Evolutionary conservation across 1,140 invertebrate species (phyloP).

Genomic region (Drosophila dunni): DNA sequence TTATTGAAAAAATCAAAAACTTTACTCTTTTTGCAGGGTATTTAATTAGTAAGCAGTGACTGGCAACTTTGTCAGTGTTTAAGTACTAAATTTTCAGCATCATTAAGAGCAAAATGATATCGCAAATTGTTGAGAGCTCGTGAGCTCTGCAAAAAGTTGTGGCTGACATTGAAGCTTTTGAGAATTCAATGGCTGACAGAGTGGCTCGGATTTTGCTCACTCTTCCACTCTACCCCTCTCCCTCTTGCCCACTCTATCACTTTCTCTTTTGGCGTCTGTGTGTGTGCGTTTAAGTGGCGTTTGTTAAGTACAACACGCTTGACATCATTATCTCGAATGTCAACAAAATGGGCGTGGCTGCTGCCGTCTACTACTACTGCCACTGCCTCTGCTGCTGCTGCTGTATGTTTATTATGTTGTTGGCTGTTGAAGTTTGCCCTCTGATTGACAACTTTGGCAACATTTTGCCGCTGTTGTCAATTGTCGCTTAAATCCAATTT

Average conservation of each 20-base stretch:
- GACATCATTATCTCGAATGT: constrained; percentile 79
- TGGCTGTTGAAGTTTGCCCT: constrained; percentile 43
- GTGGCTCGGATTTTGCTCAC: constrained; percentile 24
- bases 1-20: no score
- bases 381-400: constrained; percentile 6
- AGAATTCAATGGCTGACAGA: constrained; percentile 42
- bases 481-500: constrained; percentile 81
- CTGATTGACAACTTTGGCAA: constrained; percentile 74
- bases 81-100: constrained; percentile 43
- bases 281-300: constrained; percentile 68
- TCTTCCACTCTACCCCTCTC: not conserved
- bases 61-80: constrained; percentile 22
- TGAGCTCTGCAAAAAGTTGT: constrained; percentile 17
- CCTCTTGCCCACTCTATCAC: constrained; percentile 12
- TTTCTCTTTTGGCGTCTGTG: not conserved
- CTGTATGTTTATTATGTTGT: constrained; percentile 63
- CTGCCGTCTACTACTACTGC: not conserved
- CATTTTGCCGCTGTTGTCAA: constrained; percentile 68
- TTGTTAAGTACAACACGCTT: constrained; percentile 78
- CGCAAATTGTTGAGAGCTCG: constrained; percentile 7
- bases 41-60: constrained; percentile 37
- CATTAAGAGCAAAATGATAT: constrained; percentile 45
- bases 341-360: constrained; percentile 58
- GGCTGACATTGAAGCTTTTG: constrained; percentile 49
- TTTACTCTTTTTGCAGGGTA: constrained; percentile 1